Base-by-base conservation (phyloP, 2,888 invertebrate genomes). In the Cordylochernes scorpioides region DNA sequence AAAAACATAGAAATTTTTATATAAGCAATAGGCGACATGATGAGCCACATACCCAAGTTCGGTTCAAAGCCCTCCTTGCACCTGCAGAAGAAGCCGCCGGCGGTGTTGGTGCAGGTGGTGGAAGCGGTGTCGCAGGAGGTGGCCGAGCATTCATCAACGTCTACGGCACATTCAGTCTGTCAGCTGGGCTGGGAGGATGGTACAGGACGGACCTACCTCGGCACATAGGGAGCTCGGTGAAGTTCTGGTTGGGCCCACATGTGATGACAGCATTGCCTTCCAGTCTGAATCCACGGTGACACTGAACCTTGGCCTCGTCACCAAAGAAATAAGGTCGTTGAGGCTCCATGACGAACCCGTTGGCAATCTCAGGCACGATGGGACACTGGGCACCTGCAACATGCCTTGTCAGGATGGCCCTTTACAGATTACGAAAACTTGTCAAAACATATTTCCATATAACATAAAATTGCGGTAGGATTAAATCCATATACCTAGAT, bases 251-350 rank as follows among this genome's bases (percentile, higher is more conserved):
- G n/a, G 72, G 62, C 35, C 75, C 78, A 50, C 84, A 84, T 36
- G 82, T 66, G 30, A 82, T 67, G 42, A 71, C 77, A 68, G 17
- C 77, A 77, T 35, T 35, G 8, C 52, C 49, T 34, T 68, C 70
- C 4, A 84, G 58, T 55, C 74, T 77, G 50, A 72, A 84, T 7
- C 82, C 84, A 55, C 74, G 72, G 47, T 69, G 74, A 50, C 84
- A 84, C 48, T 84, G 82, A 7, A 80, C 77, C 37, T 80, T 61
- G 9, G 80, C 80, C 57, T 84, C 82, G 48, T 86, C 84, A 2
- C 77, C 77, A 44, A 62, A 84, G 51, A 65, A 70, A 49, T 80
- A 84, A 26, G 68, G 31, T 21, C 32, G 31, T 15, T 38, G 38
- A 4, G 35, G 59, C 44, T 84, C 80, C 14, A 75, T 71, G 24